Percentiles rank a stretch among this genome's conserved stretches.
These are phyloP conservation scores for Sphaerophoria taeniata DNA, from an alignment of 2,888 invertebrate genomes.

Conservation along the genomic window DNA sequence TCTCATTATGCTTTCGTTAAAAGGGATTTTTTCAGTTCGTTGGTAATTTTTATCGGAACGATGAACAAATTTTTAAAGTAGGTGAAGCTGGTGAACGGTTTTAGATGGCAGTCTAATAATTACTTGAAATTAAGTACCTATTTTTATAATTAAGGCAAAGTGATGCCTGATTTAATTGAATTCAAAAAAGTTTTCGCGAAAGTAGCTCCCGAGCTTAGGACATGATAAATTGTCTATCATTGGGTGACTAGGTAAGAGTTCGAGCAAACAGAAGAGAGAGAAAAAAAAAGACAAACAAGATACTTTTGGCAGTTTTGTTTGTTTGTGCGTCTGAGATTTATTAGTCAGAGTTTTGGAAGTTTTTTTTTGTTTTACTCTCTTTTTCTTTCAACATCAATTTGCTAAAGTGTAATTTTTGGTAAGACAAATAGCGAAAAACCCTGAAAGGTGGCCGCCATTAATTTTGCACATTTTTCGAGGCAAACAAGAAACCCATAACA, in stretches of 20 bases:
- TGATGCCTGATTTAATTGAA: conserved; percentile 12
- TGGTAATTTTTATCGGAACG: background rate
- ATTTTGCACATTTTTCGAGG: background rate
- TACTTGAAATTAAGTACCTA: conserved; percentile 15
- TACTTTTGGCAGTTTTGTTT: background rate
- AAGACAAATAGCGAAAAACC: background rate
- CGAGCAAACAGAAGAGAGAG: too few species aligned
- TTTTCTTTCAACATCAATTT: too few species aligned
- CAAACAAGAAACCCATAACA: background rate
- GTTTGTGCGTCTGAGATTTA: too few species aligned
- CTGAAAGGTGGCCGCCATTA: conserved; percentile 7
- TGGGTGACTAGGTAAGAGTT: background rate
- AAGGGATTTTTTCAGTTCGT: conserved; percentile 3
- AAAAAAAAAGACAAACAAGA: background rate
- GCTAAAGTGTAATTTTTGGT: too few species aligned
- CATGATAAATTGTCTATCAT: background rate
- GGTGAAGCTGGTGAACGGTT: background rate
- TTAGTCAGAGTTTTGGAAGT: too few species aligned
- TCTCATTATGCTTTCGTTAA: conserved; percentile 39
- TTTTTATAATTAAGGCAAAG: conserved; percentile 31
- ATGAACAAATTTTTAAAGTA: background rate
- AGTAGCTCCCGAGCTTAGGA: background rate
- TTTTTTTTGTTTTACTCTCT: too few species aligned
- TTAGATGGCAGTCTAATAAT: conserved; percentile 7
- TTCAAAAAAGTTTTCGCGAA: background rate